Conservation (phyloP, 2,888 invertebrate species). For the Pseudococcus longispinus region DNA sequence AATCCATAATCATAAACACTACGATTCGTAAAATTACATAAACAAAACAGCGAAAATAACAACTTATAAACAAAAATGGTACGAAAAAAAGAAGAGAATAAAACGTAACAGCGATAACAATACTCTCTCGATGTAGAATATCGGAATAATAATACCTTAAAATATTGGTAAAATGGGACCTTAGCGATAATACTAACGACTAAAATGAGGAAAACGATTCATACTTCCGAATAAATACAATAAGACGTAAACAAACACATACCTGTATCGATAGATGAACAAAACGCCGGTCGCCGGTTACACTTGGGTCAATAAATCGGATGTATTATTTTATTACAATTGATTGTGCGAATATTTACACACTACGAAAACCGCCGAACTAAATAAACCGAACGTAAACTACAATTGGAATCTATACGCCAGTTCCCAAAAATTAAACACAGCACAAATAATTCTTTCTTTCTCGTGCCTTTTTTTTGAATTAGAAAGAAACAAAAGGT, state of each 20-base stretch:
- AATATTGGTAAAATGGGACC: slow-evolving; percentile 20
- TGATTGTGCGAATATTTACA: slow-evolving; percentile 20
- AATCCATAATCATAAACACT: neutral
- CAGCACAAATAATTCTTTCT: neutral
- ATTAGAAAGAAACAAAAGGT: neutral
- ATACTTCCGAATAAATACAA: neutral
- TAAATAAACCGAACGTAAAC: neutral
- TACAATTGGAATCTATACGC: neutral
- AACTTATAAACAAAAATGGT: slow-evolving; percentile 17
- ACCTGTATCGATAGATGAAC: neutral
- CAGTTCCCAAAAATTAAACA: neutral
- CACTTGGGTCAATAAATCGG: neutral
- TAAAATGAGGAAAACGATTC: neutral
- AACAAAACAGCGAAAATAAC: slow-evolving; percentile 14
- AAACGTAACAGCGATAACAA: slow-evolving; percentile 19
- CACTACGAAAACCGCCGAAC: neutral
- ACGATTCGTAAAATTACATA: neutral
- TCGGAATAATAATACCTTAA: slow-evolving; percentile 20
- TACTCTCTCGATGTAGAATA: neutral
- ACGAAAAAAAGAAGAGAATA: neutral
- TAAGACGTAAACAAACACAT: neutral
- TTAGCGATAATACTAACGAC: neutral
- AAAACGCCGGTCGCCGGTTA: neutral
- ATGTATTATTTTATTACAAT: neutral
- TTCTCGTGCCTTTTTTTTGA: neutral